phyloP scores from a whole-genome alignment of 2,797 vertebrate species.

The Aplochiton taeniatus region DNA sequence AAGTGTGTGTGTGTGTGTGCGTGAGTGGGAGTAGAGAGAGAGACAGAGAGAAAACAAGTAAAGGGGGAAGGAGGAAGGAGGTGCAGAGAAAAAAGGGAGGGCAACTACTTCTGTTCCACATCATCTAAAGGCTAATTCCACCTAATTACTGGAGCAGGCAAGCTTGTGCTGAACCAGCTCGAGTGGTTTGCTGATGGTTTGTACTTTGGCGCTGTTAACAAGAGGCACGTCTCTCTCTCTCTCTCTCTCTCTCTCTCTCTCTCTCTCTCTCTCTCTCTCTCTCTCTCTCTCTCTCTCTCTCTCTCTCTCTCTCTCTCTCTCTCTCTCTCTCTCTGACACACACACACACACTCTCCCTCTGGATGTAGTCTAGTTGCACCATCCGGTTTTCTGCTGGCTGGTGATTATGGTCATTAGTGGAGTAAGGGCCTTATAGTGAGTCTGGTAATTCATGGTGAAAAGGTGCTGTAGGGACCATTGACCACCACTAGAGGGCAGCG shows the following conservation, averaged over 20 bases:
- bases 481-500: conserved; percentile 2
- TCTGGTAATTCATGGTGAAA: not conserved
- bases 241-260: too few relatives aligned
- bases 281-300: too few relatives aligned
- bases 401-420: conserved; percentile 10
- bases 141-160: conserved; percentile 53
- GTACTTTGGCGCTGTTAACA: conserved; percentile 42
- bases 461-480: too few relatives aligned
- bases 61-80: conserved; percentile 49
- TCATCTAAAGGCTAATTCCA: conserved; percentile 57
- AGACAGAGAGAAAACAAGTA: too few relatives aligned
- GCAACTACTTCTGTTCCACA: conserved; percentile 26
- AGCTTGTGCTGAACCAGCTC: conserved; percentile 53
- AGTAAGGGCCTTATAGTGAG: not conserved
- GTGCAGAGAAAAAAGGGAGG: conserved; percentile 49
- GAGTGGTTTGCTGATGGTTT: conserved; percentile 48
- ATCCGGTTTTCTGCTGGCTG: conserved; percentile 43
- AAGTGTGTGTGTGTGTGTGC: too few relatives aligned
- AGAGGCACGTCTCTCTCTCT: too few relatives aligned
- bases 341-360: conserved; percentile 1
- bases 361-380: conserved; percentile 8
- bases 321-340: too few relatives aligned
- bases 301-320: not conserved
- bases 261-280: conserved; percentile 1
- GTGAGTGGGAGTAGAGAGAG: too few relatives aligned